phyloP scores from a whole-genome alignment of 1,140 invertebrate species.

The Thaumetopoea pityocampa region DNA sequence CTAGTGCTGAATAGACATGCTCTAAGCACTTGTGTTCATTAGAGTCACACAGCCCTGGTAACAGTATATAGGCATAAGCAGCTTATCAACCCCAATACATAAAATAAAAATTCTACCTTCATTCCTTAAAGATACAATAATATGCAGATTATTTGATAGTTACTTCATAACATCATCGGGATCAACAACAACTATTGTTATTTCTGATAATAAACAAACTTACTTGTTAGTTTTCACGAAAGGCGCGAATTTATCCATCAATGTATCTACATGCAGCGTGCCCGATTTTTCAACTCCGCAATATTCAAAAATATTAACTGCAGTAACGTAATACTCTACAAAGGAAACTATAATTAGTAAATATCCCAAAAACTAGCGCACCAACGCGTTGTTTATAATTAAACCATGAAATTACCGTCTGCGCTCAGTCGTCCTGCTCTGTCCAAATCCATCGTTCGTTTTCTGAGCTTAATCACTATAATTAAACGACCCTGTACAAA shows the following conservation, averaged over 20 bases:
- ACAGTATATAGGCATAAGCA: too few species aligned
- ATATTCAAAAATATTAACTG: slow-evolving; percentile 61
- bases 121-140: too few species aligned
- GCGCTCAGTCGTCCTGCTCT: slow-evolving; percentile 30
- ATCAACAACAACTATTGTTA: too few species aligned
- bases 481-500: slow-evolving; percentile 4
- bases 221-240: slow-evolving; percentile 66
- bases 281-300: slow-evolving; percentile 47
- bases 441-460: slow-evolving; percentile 44
- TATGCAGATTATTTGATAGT: too few species aligned
- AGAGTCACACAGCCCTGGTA: too few species aligned
- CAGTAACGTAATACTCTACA: slow-evolving; percentile 61
- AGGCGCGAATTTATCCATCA: slow-evolving; percentile 65
- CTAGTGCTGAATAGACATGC: too few species aligned
- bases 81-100: too few species aligned
- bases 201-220: slow-evolving; percentile 23
- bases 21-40: too few species aligned
- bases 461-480: too few species aligned
- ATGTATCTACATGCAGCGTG: slow-evolving; percentile 47
- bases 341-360: slow-evolving; percentile 39
- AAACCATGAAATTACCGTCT: slow-evolving; percentile 49
- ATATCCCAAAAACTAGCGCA: slow-evolving; percentile 33
- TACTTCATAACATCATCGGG: too few species aligned
- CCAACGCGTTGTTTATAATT: slow-evolving; percentile 56
- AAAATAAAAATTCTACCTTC: too few species aligned